phyloP scores from a whole-genome alignment of 2,113 vertebrate genomes.

The Pterocles burchelli region DNA sequence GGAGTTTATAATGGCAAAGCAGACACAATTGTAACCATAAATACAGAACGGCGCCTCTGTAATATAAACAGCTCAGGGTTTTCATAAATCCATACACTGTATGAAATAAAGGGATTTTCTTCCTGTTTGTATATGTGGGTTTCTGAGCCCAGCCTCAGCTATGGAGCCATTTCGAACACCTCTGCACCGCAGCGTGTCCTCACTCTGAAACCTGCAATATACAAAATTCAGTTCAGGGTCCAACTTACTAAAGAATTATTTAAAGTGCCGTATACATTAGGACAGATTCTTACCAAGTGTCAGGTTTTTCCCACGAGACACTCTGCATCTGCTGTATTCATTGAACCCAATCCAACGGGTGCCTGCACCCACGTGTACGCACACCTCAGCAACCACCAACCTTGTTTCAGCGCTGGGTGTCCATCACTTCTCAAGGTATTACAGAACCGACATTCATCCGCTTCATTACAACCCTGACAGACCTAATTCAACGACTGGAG shows the following conservation, averaged over 20 bases:
- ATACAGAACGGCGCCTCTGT: conserved; percentile 14
- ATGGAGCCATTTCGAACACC: neutral
- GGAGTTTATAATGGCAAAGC: conserved; percentile 38
- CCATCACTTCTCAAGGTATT: neutral
- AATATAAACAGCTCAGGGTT: conserved; percentile 20
- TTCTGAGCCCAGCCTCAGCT: neutral
- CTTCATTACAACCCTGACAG: neutral
- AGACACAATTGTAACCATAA: conserved; percentile 34
- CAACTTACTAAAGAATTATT: neutral
- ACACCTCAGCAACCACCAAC: accelerated
- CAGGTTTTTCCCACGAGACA: neutral
- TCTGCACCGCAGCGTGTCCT: neutral
- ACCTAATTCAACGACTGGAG: neutral
- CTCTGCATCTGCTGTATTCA: neutral
- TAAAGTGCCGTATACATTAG: neutral
- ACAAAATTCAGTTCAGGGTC: neutral
- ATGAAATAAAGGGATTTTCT: neutral
- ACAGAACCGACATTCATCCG: neutral
- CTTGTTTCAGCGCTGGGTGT: neutral
- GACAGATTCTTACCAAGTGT: neutral
- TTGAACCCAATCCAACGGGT: neutral
- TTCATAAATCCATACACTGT: neutral
- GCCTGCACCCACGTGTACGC: neutral
- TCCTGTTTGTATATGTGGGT: neutral
- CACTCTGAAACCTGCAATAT: neutral